Evolutionary conservation across 2,888 invertebrate genomes (phyloP).

Genomic region (Acrocera orbiculus): DNA sequence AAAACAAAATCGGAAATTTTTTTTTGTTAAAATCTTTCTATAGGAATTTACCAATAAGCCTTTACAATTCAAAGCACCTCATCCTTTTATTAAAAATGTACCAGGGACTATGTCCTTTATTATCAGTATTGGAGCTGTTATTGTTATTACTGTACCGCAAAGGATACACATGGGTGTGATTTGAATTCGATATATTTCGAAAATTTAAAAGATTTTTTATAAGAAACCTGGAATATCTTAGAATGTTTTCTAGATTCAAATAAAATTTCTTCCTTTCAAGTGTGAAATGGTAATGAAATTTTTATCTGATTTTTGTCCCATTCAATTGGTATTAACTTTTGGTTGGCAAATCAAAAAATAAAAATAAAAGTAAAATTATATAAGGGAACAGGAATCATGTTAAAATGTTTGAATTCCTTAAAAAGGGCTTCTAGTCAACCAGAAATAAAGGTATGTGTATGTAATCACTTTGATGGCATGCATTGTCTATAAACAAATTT

Average conservation of each 20-base stretch:
- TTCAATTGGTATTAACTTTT: too few species aligned
- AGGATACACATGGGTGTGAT: conserved; percentile 6
- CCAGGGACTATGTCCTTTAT: conserved; percentile 6
- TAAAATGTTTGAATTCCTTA: conserved; percentile 2
- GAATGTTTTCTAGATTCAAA: neutral
- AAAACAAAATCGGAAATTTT: too few species aligned
- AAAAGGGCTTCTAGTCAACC: conserved; percentile 3
- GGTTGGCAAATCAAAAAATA: neutral
- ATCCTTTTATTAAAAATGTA: conserved; percentile 7
- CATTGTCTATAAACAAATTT: conserved; percentile 6
- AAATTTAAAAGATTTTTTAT: neutral
- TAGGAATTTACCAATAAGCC: neutral
- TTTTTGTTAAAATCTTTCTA: too few species aligned
- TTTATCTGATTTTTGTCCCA: conserved; percentile 9
- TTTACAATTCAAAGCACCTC: neutral
- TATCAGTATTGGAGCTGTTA: conserved; percentile 8
- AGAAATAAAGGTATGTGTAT: conserved; percentile 6
- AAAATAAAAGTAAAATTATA: neutral
- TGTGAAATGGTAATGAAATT: conserved; percentile 11
- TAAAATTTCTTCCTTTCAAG: conserved; percentile 3
- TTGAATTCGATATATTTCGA: conserved; percentile 9
- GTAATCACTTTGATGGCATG: conserved; percentile 6
- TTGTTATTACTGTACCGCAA: conserved; percentile 9
- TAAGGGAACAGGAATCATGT: conserved; percentile 1
- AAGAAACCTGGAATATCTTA: neutral